Evolutionary conservation across 1,140 invertebrate species (phyloP).

Genomic region (Glossosoma conforme): DNA sequence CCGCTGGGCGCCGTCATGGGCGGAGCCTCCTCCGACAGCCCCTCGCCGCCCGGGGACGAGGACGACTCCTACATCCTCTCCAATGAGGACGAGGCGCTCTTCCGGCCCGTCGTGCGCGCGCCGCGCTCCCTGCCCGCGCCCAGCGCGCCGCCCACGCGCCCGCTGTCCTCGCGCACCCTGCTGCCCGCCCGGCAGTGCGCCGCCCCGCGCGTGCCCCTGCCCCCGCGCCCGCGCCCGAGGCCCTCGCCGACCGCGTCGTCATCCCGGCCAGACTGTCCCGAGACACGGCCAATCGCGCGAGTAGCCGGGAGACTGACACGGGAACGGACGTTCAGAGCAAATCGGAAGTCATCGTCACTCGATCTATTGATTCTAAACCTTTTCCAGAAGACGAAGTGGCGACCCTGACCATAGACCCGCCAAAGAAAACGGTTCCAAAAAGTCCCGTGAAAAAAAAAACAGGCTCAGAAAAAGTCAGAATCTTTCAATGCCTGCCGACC

Average conservation of each 20-base stretch:
- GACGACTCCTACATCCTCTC: slow-evolving; percentile 53
- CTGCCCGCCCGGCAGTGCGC: slow-evolving; percentile 39
- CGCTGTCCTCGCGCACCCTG: slow-evolving; percentile 39
- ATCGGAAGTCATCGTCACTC: slow-evolving; percentile 8
- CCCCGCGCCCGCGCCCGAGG: slow-evolving; percentile 16
- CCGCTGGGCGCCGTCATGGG: slow-evolving; percentile 65
- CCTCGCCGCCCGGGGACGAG: slow-evolving; percentile 44
- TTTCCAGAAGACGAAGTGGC: neutral
- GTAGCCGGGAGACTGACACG: slow-evolving; percentile 1
- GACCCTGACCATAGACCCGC: neutral
- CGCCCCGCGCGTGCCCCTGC: slow-evolving; percentile 36
- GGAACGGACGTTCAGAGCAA: slow-evolving; percentile 8
- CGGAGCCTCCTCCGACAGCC: slow-evolving; percentile 45
- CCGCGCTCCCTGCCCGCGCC: slow-evolving; percentile 34
- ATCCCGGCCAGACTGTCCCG: slow-evolving; percentile 37
- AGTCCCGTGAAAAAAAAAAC: slow-evolving; percentile 7
- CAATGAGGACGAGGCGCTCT: slow-evolving; percentile 59
- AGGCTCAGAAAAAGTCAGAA: neutral
- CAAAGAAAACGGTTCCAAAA: slow-evolving; percentile 3
- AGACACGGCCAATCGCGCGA: slow-evolving; percentile 9
- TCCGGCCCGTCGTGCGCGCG: slow-evolving; percentile 54
- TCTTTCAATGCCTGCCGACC: neutral
- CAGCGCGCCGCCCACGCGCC: slow-evolving; percentile 30
- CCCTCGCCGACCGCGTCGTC: slow-evolving; percentile 34
- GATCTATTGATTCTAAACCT: neutral